These are phyloP conservation scores for Drosophila pseudoananassae DNA, from an alignment of 1,140 invertebrate species.

Conservation along the genomic window DNA sequence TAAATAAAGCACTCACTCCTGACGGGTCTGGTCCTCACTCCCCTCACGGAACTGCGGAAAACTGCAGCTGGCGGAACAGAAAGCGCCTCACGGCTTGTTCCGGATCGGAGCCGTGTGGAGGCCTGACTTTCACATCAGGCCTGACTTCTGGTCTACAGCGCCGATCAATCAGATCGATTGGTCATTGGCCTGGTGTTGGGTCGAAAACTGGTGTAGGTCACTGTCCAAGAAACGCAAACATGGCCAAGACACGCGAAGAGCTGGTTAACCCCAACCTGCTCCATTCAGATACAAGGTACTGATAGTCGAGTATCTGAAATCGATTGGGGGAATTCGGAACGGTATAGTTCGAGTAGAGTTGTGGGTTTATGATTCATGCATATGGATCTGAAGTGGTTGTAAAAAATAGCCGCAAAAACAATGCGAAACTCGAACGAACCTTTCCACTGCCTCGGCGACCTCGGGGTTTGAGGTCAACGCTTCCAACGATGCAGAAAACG, in stretches of 20 bases:
- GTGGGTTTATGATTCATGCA: conserved; percentile 32
- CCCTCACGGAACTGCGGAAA: conserved; percentile 50
- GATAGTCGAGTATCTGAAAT: background rate
- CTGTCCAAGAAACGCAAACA: conserved; percentile 20
- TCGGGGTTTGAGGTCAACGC: conserved; percentile 73
- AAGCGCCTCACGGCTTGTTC: conserved; percentile 36
- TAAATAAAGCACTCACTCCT: conserved; percentile 35
- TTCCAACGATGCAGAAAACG: conserved; percentile 70
- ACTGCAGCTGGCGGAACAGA: conserved; percentile 39
- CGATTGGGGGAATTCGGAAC: background rate
- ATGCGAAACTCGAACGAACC: conserved; percentile 27
- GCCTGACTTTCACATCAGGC: conserved; percentile 43
- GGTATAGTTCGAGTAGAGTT: background rate
- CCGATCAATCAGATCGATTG: conserved; percentile 36
- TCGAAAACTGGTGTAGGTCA: conserved; percentile 63
- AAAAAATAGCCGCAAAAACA: background rate
- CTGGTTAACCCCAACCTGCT: background rate
- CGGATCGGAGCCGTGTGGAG: conserved; percentile 33
- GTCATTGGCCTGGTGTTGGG: conserved; percentile 25
- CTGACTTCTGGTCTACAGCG: background rate
- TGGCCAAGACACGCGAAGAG: conserved; percentile 22
- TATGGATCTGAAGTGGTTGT: conserved; percentile 16
- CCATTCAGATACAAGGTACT: too few relatives aligned
- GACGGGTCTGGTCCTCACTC: conserved; percentile 8
- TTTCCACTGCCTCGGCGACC: conserved; percentile 51